phyloP scores from a whole-genome alignment of 2,888 invertebrate species.

The Strigamia transsilvanica region DNA sequence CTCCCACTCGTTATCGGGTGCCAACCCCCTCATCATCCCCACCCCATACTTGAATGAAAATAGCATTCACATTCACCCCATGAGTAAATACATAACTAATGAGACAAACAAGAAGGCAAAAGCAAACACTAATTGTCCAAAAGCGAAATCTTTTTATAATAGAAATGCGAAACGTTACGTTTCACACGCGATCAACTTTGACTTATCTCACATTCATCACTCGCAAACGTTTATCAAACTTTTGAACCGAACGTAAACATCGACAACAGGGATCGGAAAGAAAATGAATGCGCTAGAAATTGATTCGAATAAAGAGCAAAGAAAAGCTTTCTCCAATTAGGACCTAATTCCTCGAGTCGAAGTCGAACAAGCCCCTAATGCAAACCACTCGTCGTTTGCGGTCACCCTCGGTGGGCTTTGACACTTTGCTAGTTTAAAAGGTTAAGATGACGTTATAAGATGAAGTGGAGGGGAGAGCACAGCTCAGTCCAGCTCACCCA shows the following conservation, averaged over 20 bases:
- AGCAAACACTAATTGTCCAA: constrained; percentile 30
- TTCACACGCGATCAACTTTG: constrained; percentile 27
- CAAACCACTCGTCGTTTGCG: constrained; percentile 38
- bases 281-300: background rate
- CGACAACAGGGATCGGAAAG: background rate
- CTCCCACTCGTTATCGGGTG: constrained; percentile 50
- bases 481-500: background rate
- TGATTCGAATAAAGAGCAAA: background rate
- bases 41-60: constrained; percentile 8
- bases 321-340: constrained; percentile 27
- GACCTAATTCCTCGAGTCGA: background rate
- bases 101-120: constrained; percentile 38
- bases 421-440: constrained; percentile 26
- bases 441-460: constrained; percentile 32
- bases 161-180: constrained; percentile 17
- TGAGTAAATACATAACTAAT: constrained; percentile 35
- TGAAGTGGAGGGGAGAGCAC: background rate
- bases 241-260: background rate
- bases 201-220: constrained; percentile 7
- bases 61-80: constrained; percentile 12
- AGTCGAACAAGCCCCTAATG: constrained; percentile 18
- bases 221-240: background rate
- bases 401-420: constrained; percentile 31
- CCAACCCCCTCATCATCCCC: constrained; percentile 54
- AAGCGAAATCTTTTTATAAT: background rate